A percentile compares a stretch with the other conserved stretches of the same genome.
phyloP scores from a whole-genome alignment of 2,797 vertebrate genomes.

The Moxostoma hubbsi region DNA sequence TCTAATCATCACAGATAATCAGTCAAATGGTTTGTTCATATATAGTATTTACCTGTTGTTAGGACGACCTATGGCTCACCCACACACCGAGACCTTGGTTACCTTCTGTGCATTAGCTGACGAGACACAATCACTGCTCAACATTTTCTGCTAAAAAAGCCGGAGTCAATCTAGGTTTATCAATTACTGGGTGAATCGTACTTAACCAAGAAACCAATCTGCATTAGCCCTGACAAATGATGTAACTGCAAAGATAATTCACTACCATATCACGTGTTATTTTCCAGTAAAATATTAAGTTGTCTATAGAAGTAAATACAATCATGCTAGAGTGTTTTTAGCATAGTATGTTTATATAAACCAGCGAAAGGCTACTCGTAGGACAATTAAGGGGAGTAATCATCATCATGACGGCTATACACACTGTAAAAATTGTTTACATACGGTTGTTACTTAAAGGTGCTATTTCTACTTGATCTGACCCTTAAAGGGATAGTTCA shows the following conservation, averaged over 20 bases:
- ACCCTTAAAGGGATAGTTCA: too few species aligned
- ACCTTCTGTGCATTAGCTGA: constrained; percentile 15
- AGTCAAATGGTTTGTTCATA: constrained; percentile 59
- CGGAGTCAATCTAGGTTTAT: constrained; percentile 17
- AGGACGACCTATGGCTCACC: constrained; percentile 21
- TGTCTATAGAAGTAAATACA: background rate
- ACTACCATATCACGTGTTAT: background rate
- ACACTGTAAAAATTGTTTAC: too few species aligned
- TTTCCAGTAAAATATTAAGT: constrained; percentile 1
- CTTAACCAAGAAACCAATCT: background rate
- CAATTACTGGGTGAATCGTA: constrained; percentile 31
- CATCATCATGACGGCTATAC: too few species aligned
- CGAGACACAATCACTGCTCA: constrained; percentile 3
- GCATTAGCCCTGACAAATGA: constrained; percentile 19
- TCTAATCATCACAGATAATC: constrained; percentile 64
- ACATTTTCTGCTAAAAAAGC: background rate
- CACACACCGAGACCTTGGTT: constrained; percentile 25
- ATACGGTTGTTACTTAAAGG: too few species aligned
- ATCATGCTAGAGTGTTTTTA: background rate
- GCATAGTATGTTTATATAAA: too few species aligned
- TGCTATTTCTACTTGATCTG: too few species aligned
- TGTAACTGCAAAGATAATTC: constrained; percentile 21
- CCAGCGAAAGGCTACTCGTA: too few species aligned
- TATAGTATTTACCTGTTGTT: constrained; percentile 42
- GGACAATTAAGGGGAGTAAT: too few species aligned